These are phyloP conservation scores for Threskiornis aethiopicus DNA, from an alignment of 2,797 vertebrate species.

Conservation along the genomic window DNA sequence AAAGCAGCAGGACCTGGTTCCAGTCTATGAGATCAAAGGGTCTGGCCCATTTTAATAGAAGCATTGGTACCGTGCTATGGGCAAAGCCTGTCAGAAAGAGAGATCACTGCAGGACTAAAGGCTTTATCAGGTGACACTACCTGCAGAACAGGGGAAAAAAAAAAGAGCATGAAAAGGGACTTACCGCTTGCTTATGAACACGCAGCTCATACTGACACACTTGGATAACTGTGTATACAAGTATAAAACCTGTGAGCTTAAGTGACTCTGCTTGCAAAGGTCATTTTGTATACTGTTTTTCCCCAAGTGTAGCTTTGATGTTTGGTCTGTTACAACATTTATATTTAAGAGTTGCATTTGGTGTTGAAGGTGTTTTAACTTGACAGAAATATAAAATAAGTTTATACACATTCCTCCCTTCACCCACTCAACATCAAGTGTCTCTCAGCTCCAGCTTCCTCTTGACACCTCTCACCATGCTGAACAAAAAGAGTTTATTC, in stretches of 20 bases:
- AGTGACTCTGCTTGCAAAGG: background rate
- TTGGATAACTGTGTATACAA: background rate
- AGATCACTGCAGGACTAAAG: background rate
- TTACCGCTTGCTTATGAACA: background rate
- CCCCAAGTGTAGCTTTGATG: background rate
- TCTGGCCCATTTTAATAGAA: background rate
- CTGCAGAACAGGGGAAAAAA: background rate
- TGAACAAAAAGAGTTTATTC: background rate
- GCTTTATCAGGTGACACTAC: background rate
- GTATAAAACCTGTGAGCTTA: background rate
- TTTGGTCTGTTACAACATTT: background rate
- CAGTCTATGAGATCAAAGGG: background rate
- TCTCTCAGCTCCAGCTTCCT: background rate
- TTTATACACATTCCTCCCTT: background rate
- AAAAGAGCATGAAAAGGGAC: background rate
- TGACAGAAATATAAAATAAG: background rate
- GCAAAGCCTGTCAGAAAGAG: background rate
- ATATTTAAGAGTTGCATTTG: background rate
- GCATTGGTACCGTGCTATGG: fast-evolving
- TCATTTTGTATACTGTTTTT: background rate
- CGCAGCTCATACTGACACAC: background rate
- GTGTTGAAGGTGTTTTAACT: background rate
- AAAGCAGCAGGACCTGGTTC: background rate
- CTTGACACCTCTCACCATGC: background rate
- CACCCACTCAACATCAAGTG: background rate